Base-by-base conservation (phyloP, 2,888 invertebrate species). In the Tromatobia lineatoria region DNA sequence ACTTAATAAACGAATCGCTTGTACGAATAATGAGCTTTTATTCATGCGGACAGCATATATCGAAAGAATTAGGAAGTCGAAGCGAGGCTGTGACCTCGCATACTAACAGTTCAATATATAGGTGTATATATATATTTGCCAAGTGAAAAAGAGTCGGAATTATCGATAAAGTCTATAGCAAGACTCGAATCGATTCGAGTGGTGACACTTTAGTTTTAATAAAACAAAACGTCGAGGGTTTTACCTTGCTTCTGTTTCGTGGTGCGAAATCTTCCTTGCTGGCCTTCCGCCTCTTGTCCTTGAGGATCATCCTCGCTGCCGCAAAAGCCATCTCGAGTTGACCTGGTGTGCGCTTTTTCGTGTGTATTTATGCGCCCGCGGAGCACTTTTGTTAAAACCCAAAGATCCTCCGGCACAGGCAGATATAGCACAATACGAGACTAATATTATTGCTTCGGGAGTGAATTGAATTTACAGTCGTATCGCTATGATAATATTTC, bases 181-280 rank as follows among this genome's bases (percentile, higher is more conserved):
- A 25, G n/a, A 3, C 59, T 57, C 23, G 45, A 15, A 73, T 73
- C 73, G 59, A 73, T 73, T 59, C 38, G 54, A 23, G 4, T 23
- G 8, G 38, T 42, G 54, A 3, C n/a, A n/a, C 57, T 34, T 25
- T 42, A 7, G 34, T 77, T 69, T 57, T 29, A n/a, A 47, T 66
- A 34, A 8, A 64, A 79, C 42, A 69, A 73, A 76, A 69, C 69
- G 38, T 23, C 18, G 42, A 64, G 29, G 34, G 61, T 59, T 71
- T 59, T 97, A 97, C 97, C 97, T 97, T 97, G 96, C 97, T 97
- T 93, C 96, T 95, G 91, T 96, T 97, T 92, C 97, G 95, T 67
- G 92, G 96, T 94, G 96, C 95, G 94, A 96, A 97, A 94, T 97
- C 97, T 92, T 97, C 97, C 92, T 97, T 97, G 75, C 97, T 97